Percentiles rank a stretch among this genome's conserved stretches.
These are phyloP conservation scores for Gnatocerus cornutus DNA, from an alignment of 2,888 invertebrate species.

Conservation along the genomic window DNA sequence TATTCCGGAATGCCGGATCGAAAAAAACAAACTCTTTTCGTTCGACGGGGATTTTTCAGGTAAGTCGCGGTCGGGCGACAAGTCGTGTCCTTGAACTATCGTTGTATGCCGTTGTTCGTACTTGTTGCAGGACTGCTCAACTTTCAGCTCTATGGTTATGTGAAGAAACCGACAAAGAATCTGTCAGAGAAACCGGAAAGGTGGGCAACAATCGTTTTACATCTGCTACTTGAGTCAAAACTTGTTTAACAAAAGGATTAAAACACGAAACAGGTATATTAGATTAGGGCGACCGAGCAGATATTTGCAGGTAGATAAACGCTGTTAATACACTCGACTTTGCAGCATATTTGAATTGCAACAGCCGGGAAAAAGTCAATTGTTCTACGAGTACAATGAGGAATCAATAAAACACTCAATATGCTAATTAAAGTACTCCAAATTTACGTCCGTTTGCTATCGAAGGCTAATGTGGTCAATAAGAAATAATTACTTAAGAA, in stretches of 20 bases:
- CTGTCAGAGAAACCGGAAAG: conserved; percentile 17
- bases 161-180: conserved; percentile 12
- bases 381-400: too few relatives aligned
- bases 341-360: too few relatives aligned
- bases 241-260: conserved; percentile 29
- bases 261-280: conserved; percentile 16
- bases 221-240: conserved; percentile 2
- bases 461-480: too few relatives aligned
- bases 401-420: too few relatives aligned
- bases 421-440: too few relatives aligned
- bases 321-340: not conserved
- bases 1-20: not conserved
- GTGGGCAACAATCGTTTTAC: conserved; percentile 16
- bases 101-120: conserved; percentile 5
- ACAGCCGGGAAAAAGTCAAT: too few relatives aligned
- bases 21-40: not conserved
- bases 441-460: too few relatives aligned
- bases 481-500: too few relatives aligned
- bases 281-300: conserved; percentile 3
- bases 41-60: not conserved
- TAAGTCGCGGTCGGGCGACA: not conserved
- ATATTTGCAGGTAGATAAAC: conserved; percentile 9
- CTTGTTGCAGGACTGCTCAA: conserved; percentile 8
- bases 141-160: conserved; percentile 1
- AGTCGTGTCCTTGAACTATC: conserved; percentile 5